Evolutionary conservation across 1,140 invertebrate genomes (phyloP).

Genomic region (Potamilus streckersoni): DNA sequence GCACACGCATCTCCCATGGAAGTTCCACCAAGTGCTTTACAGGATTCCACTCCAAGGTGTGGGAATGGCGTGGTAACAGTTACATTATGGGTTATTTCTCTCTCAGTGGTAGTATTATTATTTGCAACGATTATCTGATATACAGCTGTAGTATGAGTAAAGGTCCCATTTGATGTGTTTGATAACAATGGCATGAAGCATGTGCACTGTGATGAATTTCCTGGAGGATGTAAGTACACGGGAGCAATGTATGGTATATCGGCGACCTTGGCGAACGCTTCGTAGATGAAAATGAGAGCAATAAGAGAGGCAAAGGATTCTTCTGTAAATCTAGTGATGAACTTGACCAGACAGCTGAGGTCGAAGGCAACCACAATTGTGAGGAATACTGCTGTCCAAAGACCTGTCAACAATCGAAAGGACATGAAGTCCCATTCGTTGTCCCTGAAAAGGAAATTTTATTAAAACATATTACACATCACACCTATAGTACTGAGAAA

Average conservation of each 20-base stretch:
- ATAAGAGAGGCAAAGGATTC: slow-evolving; percentile 99
- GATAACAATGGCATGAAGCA: slow-evolving; percentile 26
- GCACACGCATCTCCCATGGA: slow-evolving; percentile 79
- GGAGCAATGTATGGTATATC: slow-evolving; percentile 32
- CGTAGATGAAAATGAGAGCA: slow-evolving; percentile 98
- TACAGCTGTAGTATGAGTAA: too few relatives aligned
- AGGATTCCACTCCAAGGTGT: too few relatives aligned
- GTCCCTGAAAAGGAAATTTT: slow-evolving; percentile 66
- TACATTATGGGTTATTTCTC: too few relatives aligned
- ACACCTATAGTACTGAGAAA: too few relatives aligned
- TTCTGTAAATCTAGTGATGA: slow-evolving; percentile 99
- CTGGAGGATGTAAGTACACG: slow-evolving; percentile 43
- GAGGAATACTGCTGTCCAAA: slow-evolving; percentile 93
- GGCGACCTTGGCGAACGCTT: slow-evolving; percentile 78
- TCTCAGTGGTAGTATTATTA: too few relatives aligned
- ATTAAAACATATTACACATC: not conserved
- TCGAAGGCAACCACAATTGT: slow-evolving; percentile 93
- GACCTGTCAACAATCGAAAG: slow-evolving; percentile 93
- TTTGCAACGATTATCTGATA: too few relatives aligned
- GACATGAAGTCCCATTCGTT: slow-evolving; percentile 91
- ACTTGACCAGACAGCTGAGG: slow-evolving; percentile 96
- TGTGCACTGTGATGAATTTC: slow-evolving; percentile 34
- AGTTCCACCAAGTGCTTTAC: slow-evolving; percentile 71
- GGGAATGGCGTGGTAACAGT: too few relatives aligned
- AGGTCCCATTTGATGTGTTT: too few relatives aligned